Evolutionary conservation across 2,797 vertebrate species (phyloP), one percentile per base, ranked within the genome.

Genomic region (Melopsittacus undulatus): DNA sequence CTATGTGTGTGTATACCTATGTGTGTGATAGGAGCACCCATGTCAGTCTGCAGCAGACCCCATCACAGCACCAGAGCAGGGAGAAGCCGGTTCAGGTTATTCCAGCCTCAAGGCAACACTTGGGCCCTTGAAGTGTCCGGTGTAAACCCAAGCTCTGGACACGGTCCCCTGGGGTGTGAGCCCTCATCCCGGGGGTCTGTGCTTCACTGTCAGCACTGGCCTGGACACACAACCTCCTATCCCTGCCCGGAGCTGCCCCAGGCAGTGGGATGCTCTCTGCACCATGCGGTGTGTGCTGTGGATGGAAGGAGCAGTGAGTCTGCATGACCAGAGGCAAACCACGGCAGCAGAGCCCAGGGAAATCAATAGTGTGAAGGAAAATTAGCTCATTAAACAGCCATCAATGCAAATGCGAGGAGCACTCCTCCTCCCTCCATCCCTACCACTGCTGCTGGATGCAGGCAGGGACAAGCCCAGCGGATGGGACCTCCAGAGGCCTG

Each of bases 351-450:
- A 93, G 56, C 57, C 63, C 57, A 84, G 83, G 78, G 57, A 96
- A 89, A 95, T 81, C 93, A 92, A 38, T 3, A 74, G 67, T 54
- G 45, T 5, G 24, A 80, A 75, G 83, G 78, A 62, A 96, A 96
- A 97, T 91, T 12, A 95, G 66, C 69, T 97, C 82, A 85, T 95
- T 90, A 79, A 69, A 56, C 42, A 96, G 34, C 34, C 85, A 86
- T 51, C 75, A 67, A 64, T 34, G 18, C 59, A 72, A 40, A 22
- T 4, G 10, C 0, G 0, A 83, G 74, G 74, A 86, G 56, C 21
- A 5, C 52, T 56, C 32, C 11, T 32, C 89, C 69, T 74, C 45
- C 0, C 66, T n/a, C 69, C 54, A 32, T 11, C 57, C 5, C 0
- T 5, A 3, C 0, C 2, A 22, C 11, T 20, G 14, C 30, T 20